Evolutionary conservation across 2,888 invertebrate species (phyloP), one percentile per base, ranked within the genome.

Genomic region (Drosophila helvetica): DNA sequence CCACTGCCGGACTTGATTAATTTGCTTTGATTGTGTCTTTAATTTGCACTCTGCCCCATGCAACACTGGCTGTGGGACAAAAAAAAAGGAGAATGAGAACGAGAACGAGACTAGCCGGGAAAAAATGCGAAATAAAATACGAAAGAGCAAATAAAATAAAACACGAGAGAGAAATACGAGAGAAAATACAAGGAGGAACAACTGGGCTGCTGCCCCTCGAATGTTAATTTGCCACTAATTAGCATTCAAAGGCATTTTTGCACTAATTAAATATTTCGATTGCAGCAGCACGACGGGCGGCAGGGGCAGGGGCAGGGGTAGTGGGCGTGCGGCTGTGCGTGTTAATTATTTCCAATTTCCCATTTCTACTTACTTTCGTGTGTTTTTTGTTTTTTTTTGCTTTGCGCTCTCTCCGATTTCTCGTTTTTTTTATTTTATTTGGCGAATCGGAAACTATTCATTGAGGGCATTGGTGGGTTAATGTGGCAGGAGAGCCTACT

Each of bases 251-350:
- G 79, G 80, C 80, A 82, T 86, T 90, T 86, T 79, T 75, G 85
- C 87, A 83, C 83, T 88, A 88, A 89, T 89, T 88, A 88, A 87
- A 89, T 86, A 87, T 89, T 87, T 88, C 83, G 81, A 85, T 88
- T 85, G 80, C 85, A 74, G 73, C 60, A 60, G 55, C 6, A 25
- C 61, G 54, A 19, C 50, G 59, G 25, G 15, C 1, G 27, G 68
- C 59, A 50, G 51, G 53, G 59, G 17, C 17, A n/a, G 15, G 46
- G 25, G 7, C n/a, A 25, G 38, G 18, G 53, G 25, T 52, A 10
- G 45, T 33, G 54, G 42, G 52, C 64, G 33, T 51, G 42, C 53
- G 59, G 33, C 60, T 65, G 47, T 68, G 66, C 59, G 69, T 80
- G 71, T 78, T 78, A 77, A 83, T 80, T 86, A 75, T 63, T 67